Percentiles rank a stretch among this genome's conserved stretches.
These are phyloP conservation scores for Blastomussa wellsi DNA, from an alignment of 92 coral and sea anemone genomes.

Conservation along the genomic window DNA sequence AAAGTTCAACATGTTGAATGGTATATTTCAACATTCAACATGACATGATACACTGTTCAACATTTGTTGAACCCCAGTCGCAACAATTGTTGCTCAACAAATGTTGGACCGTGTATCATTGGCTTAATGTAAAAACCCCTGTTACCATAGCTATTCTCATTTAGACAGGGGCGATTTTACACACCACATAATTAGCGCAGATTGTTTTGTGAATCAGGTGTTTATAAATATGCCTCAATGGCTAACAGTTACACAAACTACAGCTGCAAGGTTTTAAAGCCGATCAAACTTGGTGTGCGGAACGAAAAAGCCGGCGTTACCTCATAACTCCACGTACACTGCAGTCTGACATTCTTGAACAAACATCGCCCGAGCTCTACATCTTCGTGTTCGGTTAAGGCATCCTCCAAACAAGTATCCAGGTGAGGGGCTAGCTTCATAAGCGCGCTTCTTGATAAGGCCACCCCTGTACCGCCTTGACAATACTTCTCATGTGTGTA, in stretches of 20 bases:
- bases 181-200: too few relatives aligned
- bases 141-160: too few relatives aligned
- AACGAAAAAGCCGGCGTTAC: conserved; percentile 33
- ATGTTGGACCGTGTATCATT: too few relatives aligned
- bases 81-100: too few relatives aligned
- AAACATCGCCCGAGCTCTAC: conserved; percentile 92
- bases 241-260: neutral
- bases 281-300: neutral
- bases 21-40: too few relatives aligned
- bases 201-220: too few relatives aligned
- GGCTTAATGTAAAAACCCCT: too few relatives aligned
- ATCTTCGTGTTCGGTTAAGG: conserved; percentile 82
- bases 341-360: conserved; percentile 68
- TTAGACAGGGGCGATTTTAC: too few relatives aligned
- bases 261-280: neutral
- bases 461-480: conserved; percentile 79
- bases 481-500: conserved; percentile 87
- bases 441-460: conserved; percentile 74
- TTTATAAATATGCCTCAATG: too few relatives aligned
- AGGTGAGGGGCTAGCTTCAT: conserved; percentile 70
- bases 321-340: conserved; percentile 99
- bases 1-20: too few relatives aligned
- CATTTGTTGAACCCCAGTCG: too few relatives aligned
- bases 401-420: conserved; percentile 83
- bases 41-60: too few relatives aligned